A percentile compares a stretch with the other conserved stretches of the same genome.
Evolutionary conservation across 2,888 invertebrate species (phyloP).

Genomic region (Heliconius erato): DNA sequence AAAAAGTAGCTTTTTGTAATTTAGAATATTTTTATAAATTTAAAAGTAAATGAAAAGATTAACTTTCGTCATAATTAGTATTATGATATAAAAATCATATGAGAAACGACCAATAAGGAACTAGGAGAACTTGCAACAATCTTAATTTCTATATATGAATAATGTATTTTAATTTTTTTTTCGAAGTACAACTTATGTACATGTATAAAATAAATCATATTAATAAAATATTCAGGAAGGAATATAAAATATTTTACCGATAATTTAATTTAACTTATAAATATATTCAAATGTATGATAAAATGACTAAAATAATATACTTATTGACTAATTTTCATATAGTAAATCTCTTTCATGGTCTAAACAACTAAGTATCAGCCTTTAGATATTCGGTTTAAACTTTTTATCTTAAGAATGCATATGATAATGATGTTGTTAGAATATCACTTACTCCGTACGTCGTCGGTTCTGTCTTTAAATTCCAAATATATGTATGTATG

Average conservation of each 20-base stretch:
- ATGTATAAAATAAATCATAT: too few relatives aligned
- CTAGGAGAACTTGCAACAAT: not conserved
- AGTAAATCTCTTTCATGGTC: not conserved
- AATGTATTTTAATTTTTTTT: not conserved
- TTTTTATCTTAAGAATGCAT: constrained; percentile 21
- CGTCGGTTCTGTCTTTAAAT: not conserved
- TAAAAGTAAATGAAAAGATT: too few relatives aligned
- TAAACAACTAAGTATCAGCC: not conserved
- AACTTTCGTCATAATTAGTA: not conserved
- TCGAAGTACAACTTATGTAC: not conserved
- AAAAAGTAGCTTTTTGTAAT: not conserved
- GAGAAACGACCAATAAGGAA: not conserved
- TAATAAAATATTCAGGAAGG: not conserved
- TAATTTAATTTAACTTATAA: not conserved
- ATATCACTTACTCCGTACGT: not conserved
- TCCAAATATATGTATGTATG: not conserved
- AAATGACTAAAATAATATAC: not conserved
- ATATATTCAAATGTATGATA: too few relatives aligned
- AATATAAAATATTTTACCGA: not conserved
- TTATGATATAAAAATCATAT: not conserved
- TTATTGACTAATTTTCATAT: not conserved
- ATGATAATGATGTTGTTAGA: constrained; percentile 4
- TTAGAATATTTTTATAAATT: too few relatives aligned
- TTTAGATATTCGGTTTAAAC: not conserved
- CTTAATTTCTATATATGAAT: not conserved